Base-by-base conservation (phyloP, 2,797 vertebrate genomes). In the Ptychadena robeensis region DNA sequence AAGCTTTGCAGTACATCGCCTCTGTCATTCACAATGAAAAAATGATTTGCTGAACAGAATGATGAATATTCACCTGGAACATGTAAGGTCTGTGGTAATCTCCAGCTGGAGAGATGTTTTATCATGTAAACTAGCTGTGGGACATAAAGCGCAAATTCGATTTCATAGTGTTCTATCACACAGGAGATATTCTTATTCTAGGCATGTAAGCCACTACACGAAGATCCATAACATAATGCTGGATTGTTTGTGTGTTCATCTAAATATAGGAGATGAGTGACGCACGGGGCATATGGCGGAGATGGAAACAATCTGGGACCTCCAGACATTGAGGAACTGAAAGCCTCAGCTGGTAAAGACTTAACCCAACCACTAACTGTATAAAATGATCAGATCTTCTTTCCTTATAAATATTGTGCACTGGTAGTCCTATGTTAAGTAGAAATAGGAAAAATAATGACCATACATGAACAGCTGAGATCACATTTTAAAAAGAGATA, bases 51-150 rank as follows among this genome's bases (percentile, higher is more conserved):
- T 1, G 44, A 53, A 53, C 44, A 53, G 10, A 6, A 53, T 35
- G 34, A 35, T 9, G 9, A 35, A 35, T 3, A 3, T 53, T 53
- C 44, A 4, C 64, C 18, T 32, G 30, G 30, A 78, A 35, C 64
- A 27, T 78, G 40, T 27, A 14, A n/a, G 7, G 0, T 15, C 38
- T 48, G 22, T 61, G 59, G 15, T 57, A 68, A 67, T 57, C 9
- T 14, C 35, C 38, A 35, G 65, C n/a, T 34, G 11, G 32, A 32
- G 28, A 77, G 30, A 35, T 57, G 25, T 61, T 53, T 35, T 35
- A 68, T 67, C 28, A 65, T 67, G 75, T 22, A 79, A 31, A 79
- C 44, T 27, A 70, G 77, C 67, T 69, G 32, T 32, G 11, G 34
- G 67, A 67, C 59, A 63, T 38, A 44, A 25, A 31, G 32, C 7